A percentile compares a stretch with the other conserved stretches of the same genome.
Conservation (phyloP, 1,140 invertebrate genomes). For the Pseudomyrmex cubaensis region DNA sequence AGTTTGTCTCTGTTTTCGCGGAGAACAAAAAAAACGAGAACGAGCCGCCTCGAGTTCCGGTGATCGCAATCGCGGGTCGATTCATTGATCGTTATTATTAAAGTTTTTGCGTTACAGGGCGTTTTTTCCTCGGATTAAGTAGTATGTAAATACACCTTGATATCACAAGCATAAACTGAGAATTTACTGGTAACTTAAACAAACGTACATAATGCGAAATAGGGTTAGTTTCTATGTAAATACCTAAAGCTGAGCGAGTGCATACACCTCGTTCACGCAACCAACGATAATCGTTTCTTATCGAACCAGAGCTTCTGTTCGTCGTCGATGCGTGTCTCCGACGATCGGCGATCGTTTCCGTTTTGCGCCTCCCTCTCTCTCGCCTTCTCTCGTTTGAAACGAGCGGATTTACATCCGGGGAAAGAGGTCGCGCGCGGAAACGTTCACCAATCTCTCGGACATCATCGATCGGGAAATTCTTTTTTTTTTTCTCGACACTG, state of each 20-base stretch:
- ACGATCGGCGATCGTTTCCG: constrained; percentile 56
- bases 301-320: constrained; percentile 83
- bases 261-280: constrained; percentile 84
- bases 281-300: constrained; percentile 84
- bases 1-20: background rate
- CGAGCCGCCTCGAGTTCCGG: constrained; percentile 68
- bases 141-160: constrained; percentile 85
- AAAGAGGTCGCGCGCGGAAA: constrained; percentile 13
- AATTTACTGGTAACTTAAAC: constrained; percentile 84
- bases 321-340: constrained; percentile 76
- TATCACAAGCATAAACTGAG: constrained; percentile 84
- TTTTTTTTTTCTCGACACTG: constrained; percentile 80
- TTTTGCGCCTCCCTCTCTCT: background rate
- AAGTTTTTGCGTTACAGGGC: constrained; percentile 84
- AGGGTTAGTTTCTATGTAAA: constrained; percentile 86
- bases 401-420: background rate
- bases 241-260: constrained; percentile 85
- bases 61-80: constrained; percentile 75
- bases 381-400: background rate
- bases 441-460: constrained; percentile 54
- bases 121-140: constrained; percentile 85
- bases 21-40: background rate
- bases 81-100: constrained; percentile 79
- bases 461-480: constrained; percentile 80
- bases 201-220: constrained; percentile 83